phyloP scores from a whole-genome alignment of 2,113 vertebrate species.

The Hypanus sabinus region DNA sequence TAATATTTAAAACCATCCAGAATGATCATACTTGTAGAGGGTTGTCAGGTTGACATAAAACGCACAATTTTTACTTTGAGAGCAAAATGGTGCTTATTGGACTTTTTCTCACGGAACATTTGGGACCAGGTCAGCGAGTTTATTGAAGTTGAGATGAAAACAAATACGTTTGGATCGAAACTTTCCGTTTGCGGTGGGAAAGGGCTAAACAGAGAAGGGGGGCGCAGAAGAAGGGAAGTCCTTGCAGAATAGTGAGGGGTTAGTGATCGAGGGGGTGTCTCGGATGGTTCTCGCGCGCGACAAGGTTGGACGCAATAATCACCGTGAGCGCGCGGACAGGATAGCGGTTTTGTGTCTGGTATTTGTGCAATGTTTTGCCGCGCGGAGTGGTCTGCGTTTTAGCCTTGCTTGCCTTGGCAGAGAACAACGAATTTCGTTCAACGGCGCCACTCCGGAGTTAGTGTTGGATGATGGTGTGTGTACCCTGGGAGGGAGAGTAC shows the following conservation, averaged over 20 bases:
- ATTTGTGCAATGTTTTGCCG: neutral
- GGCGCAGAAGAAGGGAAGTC: neutral
- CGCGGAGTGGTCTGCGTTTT: no score
- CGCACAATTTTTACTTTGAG: neutral
- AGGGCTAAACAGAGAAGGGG: neutral
- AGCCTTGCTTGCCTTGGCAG: neutral
- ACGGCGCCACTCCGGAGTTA: no score
- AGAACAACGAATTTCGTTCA: neutral
- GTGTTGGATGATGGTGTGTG: neutral
- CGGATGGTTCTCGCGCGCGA: neutral
- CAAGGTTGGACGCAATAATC: neutral
- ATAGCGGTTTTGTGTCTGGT: neutral
- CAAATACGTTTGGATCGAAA: neutral
- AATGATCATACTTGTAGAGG: neutral
- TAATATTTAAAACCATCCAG: neutral
- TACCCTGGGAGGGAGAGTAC: neutral
- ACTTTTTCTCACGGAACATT: neutral
- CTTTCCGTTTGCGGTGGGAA: neutral
- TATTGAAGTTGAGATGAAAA: no score
- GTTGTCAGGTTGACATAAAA: neutral
- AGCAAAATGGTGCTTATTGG: neutral
- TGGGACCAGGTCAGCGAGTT: neutral
- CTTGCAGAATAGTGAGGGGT: no score
- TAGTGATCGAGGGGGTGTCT: neutral
- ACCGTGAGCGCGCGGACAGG: no score